phyloP scores from a whole-genome alignment of 2,888 invertebrate genomes.

The Poecilobothrus nobilitatus region DNA sequence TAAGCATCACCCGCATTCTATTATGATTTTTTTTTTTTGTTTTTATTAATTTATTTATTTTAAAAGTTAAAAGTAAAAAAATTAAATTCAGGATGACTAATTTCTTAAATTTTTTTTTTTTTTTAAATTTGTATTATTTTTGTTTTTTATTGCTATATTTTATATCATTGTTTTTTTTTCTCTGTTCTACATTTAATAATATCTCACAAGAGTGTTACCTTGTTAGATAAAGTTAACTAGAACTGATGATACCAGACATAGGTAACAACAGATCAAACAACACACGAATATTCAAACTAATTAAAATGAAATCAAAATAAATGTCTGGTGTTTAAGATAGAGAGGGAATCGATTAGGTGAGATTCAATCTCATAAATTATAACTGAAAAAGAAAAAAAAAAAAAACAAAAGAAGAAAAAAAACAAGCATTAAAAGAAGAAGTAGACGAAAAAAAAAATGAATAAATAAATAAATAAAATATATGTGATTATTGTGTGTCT shows the following conservation, averaged over 20 bases:
- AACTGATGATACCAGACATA: background rate
- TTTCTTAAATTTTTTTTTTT: background rate
- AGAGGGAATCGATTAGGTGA: constrained; percentile 3
- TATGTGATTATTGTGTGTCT: too few relatives aligned
- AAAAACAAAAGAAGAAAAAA: too few relatives aligned
- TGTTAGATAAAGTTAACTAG: constrained; percentile 4
- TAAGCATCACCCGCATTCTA: background rate
- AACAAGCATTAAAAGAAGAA: too few relatives aligned
- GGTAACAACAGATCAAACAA: background rate
- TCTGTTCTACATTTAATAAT: too few relatives aligned
- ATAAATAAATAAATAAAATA: too few relatives aligned
- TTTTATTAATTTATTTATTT: background rate
- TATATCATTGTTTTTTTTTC: too few relatives aligned
- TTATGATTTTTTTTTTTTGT: background rate
- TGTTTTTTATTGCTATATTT: background rate
- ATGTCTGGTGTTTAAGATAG: constrained; percentile 1
- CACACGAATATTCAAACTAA: background rate
- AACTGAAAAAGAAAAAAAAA: background rate
- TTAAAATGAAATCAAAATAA: constrained; percentile 6
- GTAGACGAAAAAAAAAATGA: too few relatives aligned
- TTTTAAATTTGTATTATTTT: background rate
- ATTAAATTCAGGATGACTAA: background rate
- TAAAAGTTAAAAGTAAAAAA: too few relatives aligned
- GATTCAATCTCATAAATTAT: constrained; percentile 6
- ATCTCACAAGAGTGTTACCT: background rate